phyloP scores from a whole-genome alignment of 2,113 vertebrate genomes.

The Dromaius novaehollandiae region DNA sequence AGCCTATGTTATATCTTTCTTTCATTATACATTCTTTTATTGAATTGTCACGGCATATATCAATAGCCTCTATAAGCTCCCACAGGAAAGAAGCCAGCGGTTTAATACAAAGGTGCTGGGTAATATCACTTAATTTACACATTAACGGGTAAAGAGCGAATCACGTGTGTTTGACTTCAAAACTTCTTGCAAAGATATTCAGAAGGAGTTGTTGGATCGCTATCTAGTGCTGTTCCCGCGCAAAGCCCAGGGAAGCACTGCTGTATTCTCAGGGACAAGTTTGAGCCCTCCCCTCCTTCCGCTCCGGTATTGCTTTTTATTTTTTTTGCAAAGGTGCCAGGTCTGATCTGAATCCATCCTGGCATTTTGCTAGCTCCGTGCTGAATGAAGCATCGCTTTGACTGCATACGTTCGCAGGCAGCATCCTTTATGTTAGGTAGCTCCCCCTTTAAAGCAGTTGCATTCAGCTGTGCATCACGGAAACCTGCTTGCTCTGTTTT shows the following conservation, averaged over 20 bases:
- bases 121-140: constrained; percentile 55
- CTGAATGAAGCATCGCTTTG: background rate
- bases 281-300: background rate
- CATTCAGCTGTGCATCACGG: rapidly evolving
- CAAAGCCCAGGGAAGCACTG: rapidly evolving
- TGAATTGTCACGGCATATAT: constrained; percentile 44
- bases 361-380: background rate
- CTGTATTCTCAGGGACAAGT: background rate
- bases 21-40: constrained; percentile 58
- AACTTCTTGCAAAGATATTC: background rate
- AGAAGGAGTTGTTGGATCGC: background rate
- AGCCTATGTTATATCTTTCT: constrained; percentile 27
- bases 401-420: background rate
- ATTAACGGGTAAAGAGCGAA: background rate
- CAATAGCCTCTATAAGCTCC: constrained; percentile 25
- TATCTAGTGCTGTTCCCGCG: background rate
- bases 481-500: rapidly evolving
- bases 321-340: background rate
- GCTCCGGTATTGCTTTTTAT: background rate
- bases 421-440: background rate
- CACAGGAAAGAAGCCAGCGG: constrained; percentile 36
- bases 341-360: background rate
- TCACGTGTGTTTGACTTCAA: background rate
- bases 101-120: constrained; percentile 42
- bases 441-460: background rate